Conservation (phyloP, 2,888 invertebrate species). For the Ernsta delagoae region DNA sequence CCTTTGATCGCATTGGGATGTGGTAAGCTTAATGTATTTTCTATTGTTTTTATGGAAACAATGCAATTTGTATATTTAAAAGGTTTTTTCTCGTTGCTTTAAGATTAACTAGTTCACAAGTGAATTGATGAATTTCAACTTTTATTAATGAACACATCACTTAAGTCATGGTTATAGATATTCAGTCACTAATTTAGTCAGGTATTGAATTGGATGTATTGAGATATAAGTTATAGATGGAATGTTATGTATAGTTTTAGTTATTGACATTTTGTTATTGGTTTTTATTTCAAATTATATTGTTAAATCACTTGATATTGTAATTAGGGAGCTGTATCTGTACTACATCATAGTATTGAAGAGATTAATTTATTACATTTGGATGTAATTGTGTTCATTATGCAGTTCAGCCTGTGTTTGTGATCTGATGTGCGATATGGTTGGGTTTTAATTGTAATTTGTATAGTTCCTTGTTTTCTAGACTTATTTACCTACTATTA, state of each 20-base stretch:
- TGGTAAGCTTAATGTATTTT: conserved; percentile 68
- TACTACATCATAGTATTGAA: conserved; percentile 62
- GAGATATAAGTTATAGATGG: conserved; percentile 56
- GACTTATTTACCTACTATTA: conserved; percentile 67
- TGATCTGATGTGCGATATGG: conserved; percentile 81
- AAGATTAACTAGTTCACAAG: conserved; percentile 57
- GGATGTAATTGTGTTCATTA: conserved; percentile 75
- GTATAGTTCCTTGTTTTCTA: conserved; percentile 83
- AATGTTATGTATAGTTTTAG: conserved; percentile 69
- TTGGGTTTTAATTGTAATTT: conserved; percentile 72
- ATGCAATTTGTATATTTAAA: conserved; percentile 45
- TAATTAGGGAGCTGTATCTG: conserved; percentile 64
- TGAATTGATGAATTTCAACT: conserved; percentile 56
- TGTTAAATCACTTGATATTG: conserved; percentile 81
- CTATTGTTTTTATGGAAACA: conserved; percentile 64
- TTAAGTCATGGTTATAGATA: conserved; percentile 55
- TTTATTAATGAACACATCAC: conserved; percentile 60
- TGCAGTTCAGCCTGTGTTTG: conserved; percentile 81
- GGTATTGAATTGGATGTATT: conserved; percentile 55
- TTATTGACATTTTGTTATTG: conserved; percentile 76
- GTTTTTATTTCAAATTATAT: conserved; percentile 68
- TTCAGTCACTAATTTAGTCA: conserved; percentile 55
- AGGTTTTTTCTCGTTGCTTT: conserved; percentile 59
- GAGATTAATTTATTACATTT: conserved; percentile 82
- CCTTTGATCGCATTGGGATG: conserved; percentile 61